Base-by-base conservation (phyloP, 2,797 vertebrate genomes). In the Myripristis jacobus region DNA sequence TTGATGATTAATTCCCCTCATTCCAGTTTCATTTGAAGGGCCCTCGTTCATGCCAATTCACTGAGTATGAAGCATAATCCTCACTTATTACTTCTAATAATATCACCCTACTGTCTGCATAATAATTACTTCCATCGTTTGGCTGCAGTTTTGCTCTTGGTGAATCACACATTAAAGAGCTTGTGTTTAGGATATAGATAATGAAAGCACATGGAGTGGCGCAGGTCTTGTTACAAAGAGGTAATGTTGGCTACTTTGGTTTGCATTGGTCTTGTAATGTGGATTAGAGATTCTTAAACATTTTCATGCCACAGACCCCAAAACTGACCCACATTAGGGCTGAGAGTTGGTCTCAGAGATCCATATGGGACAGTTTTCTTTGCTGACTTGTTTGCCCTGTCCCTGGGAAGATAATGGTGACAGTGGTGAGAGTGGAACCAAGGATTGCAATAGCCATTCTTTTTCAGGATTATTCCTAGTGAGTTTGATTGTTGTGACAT, bases 21-120 rank as follows among this genome's bases (percentile, higher is more conserved):
- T 81, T 79, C 46, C 70, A 66, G 41, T 31, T 73, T 79, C 34
- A 73, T 76, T 72, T 77, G 57, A 77, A 70, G 59, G 62, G 51
- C 62, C 50, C 64, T 72, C 24, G 11, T 60, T 53, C 73, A 60
- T 74, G 65, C 67, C 58, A 75, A 68, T 78, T 84, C 56, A 57
- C 77, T 70, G 75, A 76, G 74, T 85, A 75, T 80, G 62, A 75
- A 83, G 73, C 64, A 65, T 82, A 83, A 86, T 84, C 55, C 64
- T 75, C 3, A 13, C 73, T 75, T 84, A 86, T 87, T 83, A 68
- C 60, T 65, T 80, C 54, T 79, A 83, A 82, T 78, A 81, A 68
- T 70, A 66, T 66, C 41, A 0, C 61, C 77, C 47, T 63, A 38
- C 66, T 70, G 62, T 72, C 73, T 82, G 75, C 75, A 75, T 81